Evolutionary conservation across 2,113 vertebrate species (phyloP).

Genomic region (Spea bombifrons): DNA sequence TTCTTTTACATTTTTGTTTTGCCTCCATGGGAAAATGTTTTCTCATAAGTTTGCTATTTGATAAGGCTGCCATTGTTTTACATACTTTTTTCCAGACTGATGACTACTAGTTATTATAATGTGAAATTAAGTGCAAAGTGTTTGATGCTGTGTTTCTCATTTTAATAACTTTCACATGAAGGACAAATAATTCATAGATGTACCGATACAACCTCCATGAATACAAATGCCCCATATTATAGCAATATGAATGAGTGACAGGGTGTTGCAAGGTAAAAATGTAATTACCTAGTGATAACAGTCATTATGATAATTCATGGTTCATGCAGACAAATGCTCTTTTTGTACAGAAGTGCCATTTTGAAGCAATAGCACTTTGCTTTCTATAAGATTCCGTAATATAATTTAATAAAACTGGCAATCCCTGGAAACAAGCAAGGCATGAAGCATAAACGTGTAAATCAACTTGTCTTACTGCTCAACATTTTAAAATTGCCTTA

Average conservation of each 20-base stretch:
- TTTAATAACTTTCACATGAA: slow-evolving; percentile 37
- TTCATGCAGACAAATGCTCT: slow-evolving; percentile 40
- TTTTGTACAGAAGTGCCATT: slow-evolving; percentile 40
- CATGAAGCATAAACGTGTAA: slow-evolving; percentile 32
- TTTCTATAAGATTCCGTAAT: slow-evolving; percentile 41
- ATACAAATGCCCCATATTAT: slow-evolving; percentile 45
- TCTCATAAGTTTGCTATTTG: too few relatives aligned
- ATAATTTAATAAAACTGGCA: slow-evolving; percentile 41
- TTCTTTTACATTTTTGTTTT: too few relatives aligned
- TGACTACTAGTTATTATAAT: background rate
- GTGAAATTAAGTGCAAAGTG: slow-evolving; percentile 27
- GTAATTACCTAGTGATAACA: slow-evolving; percentile 46
- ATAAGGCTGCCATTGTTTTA: too few relatives aligned
- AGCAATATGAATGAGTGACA: slow-evolving; percentile 32
- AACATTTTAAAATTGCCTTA: slow-evolving; percentile 4
- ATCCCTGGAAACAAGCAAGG: slow-evolving; percentile 35
- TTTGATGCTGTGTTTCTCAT: slow-evolving; percentile 39
- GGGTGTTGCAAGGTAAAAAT: slow-evolving; percentile 42
- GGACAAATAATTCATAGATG: slow-evolving; percentile 39
- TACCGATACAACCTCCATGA: slow-evolving; percentile 37
- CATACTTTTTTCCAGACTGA: background rate
- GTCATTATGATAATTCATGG: slow-evolving; percentile 40
- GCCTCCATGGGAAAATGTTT: too few relatives aligned
- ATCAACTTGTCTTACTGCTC: slow-evolving; percentile 28
- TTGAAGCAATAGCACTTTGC: slow-evolving; percentile 39